These are phyloP conservation scores for Rhynchopsitta pachyrhyncha DNA, from an alignment of 2,113 vertebrate species.

Conservation along the genomic window DNA sequence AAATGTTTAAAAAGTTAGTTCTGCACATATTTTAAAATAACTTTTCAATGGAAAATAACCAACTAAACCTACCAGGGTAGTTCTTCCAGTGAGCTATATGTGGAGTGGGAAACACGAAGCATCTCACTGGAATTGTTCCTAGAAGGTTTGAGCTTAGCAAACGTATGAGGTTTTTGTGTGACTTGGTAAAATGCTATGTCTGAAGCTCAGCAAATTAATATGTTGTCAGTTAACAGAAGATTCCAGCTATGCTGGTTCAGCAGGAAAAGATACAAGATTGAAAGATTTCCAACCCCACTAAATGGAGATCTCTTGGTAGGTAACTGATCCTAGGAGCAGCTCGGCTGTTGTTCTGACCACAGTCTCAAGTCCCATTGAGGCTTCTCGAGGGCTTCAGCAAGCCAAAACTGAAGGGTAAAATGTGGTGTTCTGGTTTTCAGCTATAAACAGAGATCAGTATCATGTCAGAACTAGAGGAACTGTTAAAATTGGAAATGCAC, in stretches of 20 bases:
- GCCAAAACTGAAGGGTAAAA: neutral
- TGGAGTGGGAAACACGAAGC: neutral
- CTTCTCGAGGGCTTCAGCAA: neutral
- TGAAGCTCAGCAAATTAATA: conserved; percentile 14
- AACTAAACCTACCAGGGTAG: neutral
- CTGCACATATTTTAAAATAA: neutral
- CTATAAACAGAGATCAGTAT: neutral
- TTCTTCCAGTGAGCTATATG: neutral
- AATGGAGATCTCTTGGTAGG: neutral
- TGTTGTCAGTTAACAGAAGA: neutral
- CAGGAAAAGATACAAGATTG: neutral
- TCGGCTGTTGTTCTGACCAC: accelerated
- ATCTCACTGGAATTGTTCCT: conserved; percentile 46
- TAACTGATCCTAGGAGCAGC: neutral
- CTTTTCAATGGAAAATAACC: conserved; percentile 13
- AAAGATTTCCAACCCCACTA: neutral
- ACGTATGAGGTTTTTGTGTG: neutral
- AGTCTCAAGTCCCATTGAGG: accelerated
- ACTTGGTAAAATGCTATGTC: neutral
- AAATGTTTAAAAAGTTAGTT: neutral
- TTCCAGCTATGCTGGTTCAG: neutral
- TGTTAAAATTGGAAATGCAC: neutral
- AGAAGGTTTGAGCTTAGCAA: conserved; percentile 13
- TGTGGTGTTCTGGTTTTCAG: neutral
- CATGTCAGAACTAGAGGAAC: neutral